phyloP scores from a whole-genome alignment of 2,888 invertebrate species.

The Antheraea assamensis region DNA sequence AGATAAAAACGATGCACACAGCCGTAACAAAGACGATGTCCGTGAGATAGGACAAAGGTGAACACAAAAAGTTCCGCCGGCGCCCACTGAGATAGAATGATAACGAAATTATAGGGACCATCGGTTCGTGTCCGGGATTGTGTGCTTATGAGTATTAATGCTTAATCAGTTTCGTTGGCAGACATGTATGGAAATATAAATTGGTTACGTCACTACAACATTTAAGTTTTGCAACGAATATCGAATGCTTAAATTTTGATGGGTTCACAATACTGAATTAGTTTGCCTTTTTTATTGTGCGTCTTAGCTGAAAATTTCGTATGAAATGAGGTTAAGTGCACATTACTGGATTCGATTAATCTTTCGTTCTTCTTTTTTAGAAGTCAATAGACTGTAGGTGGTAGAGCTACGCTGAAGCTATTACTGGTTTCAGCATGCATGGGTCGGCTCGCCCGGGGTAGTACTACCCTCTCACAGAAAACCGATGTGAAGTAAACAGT shows the following conservation, averaged over 20 bases:
- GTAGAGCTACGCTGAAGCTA: no score
- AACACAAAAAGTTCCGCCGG: conserved; percentile 57
- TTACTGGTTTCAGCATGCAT: no score
- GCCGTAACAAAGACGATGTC: conserved; percentile 15
- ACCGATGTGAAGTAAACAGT: no score
- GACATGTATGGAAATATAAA: neutral
- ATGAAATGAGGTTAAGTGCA: neutral
- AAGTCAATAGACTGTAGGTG: no score
- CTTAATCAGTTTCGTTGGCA: conserved; percentile 1
- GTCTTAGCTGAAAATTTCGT: neutral
- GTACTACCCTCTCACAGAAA: no score
- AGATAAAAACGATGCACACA: conserved; percentile 15
- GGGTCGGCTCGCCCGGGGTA: no score
- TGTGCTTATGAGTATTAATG: conserved; percentile 24
- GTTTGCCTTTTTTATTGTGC: neutral
- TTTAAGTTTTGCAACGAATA: neutral
- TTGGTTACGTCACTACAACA: neutral
- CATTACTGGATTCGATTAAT: neutral
- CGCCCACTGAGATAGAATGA: conserved; percentile 57
- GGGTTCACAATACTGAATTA: neutral
- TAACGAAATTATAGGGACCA: conserved; percentile 63
- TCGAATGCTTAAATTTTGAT: neutral
- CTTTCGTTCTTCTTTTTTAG: no score
- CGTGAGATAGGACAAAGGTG: conserved; percentile 51
- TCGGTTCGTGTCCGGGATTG: conserved; percentile 23